Evolutionary conservation across 2,113 vertebrate genomes (phyloP), one percentile per base, ranked within the genome.

Genomic region (Aramus guarauna): DNA sequence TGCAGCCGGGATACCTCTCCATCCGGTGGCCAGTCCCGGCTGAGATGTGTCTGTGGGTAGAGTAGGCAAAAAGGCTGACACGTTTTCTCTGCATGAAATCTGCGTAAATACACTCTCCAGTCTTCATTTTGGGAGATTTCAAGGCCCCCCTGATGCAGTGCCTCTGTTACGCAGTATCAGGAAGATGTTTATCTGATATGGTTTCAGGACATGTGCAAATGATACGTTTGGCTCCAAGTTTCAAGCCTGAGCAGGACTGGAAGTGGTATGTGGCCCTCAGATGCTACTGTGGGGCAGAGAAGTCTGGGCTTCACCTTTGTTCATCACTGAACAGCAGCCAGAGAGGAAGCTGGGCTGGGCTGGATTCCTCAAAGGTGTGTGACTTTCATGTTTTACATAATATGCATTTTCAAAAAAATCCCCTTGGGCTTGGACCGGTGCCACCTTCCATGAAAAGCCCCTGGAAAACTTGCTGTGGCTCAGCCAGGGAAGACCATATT

Each of bases 171-270:
- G n/a, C 41, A 47, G 36, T 69, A 79, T 90, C 67, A 60, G 75
- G 58, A 85, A 92, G 90, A 90, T 85, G 63, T 78, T 96, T 95
- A 94, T 96, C 92, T 85, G 12, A 62, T 74, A 66, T 32, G 72
- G 67, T 93, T 95, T 94, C 1, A 0, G 90, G 74, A 93, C n/a
- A 66, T 26, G 59, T 80, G 68, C 27, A 67, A 76, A 86, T 29
- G 48, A 69, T 73, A 67, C 0, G 2, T 60, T 85, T 1, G 4
- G 63, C 63, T 95, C 67, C 85, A 73, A 77, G 59, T 93, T 94
- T 93, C 96, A 90, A 94, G 92, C 75, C 96, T 77, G 67, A 88
- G 75, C 90, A 94, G 75, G 64, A 88, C 75, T 84, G 59, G 32
- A 85, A 88, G 59, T 0, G 0, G 26, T 67, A 78, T 36, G n/a